Evolutionary conservation across 92 coral and sea anemone species (phyloP).

Genomic region (Actinernus sp.): DNA sequence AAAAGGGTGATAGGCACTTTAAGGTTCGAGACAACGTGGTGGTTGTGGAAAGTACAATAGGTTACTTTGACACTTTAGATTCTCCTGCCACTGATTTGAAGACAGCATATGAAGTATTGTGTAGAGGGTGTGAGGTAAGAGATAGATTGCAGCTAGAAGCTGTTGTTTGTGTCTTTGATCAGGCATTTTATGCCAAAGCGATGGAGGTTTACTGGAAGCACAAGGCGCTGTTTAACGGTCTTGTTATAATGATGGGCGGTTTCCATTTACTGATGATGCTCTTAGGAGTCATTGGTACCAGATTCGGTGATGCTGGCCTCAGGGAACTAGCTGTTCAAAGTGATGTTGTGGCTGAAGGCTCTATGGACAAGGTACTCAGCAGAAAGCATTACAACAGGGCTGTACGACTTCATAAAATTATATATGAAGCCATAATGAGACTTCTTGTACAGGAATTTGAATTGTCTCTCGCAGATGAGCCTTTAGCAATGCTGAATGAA

Average conservation of each 20-base stretch:
- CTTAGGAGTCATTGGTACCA: conserved; percentile 64
- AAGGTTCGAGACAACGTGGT: conserved; percentile 57
- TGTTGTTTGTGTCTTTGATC: conserved; percentile 76
- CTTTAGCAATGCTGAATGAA: conserved; percentile 11
- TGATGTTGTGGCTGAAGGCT: conserved; percentile 41
- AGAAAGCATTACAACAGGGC: conserved; percentile 56
- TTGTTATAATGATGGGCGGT: conserved; percentile 77
- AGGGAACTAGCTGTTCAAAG: conserved; percentile 57
- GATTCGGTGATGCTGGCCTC: conserved; percentile 81
- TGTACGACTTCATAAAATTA: conserved; percentile 63
- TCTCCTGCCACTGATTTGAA: conserved; percentile 78
- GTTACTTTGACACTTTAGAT: conserved; percentile 71
- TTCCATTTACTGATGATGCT: conserved; percentile 67
- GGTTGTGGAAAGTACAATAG: conserved; percentile 63
- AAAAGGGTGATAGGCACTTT: too few relatives aligned
- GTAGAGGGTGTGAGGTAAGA: conserved; percentile 71
- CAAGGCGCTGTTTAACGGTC: conserved; percentile 39
- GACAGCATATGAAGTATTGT: conserved; percentile 74
- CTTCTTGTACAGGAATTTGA: conserved; percentile 54
- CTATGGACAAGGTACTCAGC: conserved; percentile 31
- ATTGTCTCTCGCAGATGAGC: conserved; percentile 26
- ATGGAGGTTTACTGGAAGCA: conserved; percentile 74
- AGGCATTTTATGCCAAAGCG: conserved; percentile 77
- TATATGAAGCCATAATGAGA: conserved; percentile 58
- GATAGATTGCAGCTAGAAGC: conserved; percentile 51